Evolutionary conservation across 1,140 invertebrate genomes (phyloP).

Genomic region (Periplaneta americana): DNA sequence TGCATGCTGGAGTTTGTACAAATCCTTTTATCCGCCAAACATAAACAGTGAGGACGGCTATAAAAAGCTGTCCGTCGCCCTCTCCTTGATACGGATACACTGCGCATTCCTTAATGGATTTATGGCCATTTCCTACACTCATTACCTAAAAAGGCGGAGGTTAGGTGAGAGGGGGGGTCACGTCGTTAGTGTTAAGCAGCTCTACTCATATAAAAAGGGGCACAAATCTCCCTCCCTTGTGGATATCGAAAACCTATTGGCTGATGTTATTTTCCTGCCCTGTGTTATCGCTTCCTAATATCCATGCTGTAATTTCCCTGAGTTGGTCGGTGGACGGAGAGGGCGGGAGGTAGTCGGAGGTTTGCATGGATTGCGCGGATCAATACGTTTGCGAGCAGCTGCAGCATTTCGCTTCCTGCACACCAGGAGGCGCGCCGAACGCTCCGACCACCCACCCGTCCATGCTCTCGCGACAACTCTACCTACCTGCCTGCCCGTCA

Average conservation of each 20-base stretch:
- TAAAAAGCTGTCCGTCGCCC: too few species aligned
- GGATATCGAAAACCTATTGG: background rate
- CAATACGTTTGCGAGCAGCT: background rate
- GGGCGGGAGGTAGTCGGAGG: background rate
- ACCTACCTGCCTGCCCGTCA: background rate
- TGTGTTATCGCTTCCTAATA: conserved; percentile 1
- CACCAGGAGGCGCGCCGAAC: background rate
- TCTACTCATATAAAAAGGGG: too few species aligned
- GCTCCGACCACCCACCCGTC: background rate
- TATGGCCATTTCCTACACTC: too few species aligned
- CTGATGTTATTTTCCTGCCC: background rate
- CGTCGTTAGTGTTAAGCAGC: too few species aligned
- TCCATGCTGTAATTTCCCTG: conserved; percentile 2
- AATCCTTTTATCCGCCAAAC: too few species aligned
- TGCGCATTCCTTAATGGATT: too few species aligned
- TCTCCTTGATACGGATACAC: too few species aligned
- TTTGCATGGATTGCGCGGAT: background rate
- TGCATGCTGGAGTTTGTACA: too few species aligned
- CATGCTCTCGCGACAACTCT: too few species aligned
- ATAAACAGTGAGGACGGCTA: too few species aligned
- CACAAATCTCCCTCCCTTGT: background rate
- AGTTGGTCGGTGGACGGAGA: background rate
- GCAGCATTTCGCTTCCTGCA: background rate
- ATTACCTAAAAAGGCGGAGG: too few species aligned
- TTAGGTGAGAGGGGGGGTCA: too few species aligned